Base-by-base conservation (phyloP, 2,797 vertebrate genomes). In the Phyllotis vaccarum region DNA sequence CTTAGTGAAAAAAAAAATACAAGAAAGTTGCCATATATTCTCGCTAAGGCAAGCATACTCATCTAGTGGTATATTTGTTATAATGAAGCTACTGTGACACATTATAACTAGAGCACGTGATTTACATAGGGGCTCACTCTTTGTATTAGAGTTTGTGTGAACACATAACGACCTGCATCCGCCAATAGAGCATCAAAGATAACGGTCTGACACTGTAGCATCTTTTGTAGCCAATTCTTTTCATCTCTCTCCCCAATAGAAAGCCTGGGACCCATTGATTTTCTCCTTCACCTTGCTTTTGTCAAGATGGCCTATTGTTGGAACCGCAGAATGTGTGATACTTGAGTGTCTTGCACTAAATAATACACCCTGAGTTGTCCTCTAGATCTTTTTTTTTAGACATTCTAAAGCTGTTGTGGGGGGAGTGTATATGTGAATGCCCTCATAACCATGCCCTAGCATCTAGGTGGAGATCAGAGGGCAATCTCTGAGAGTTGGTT, bases 21-120 rank as follows among this genome's bases (percentile, higher is more conserved):
- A 43, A 46, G 56, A 49, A 62, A 68, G 52, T 81, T 93, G 3
- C 9, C 64, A 75, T 0, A 27, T 24, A 58, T 16, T 1, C 7
- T 0, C 2, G 0, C 22, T 22, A 8, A 52, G 22, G 0, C 29
- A 60, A 12, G 29, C 1, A 22, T 10, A 75, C 6, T 6, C 17
- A 43, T 19, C 78, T 76, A 87, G 10, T 37, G 22, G 27, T 37
- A 29, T 8, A 24, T 68, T 46, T 79, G 56, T 83, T 74, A 88
- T 19, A 29, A 0, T 40, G 29, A 68, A 17, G 17, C 66, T 86
- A 21, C 49, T 56, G 5, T 40, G n/a, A 19, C 11, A 89, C 21
- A 12, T 66, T 29, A 29, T 56, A 31, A 13, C 46, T n/a, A 37
- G 2, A 34, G 6, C 8, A 6, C 6, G 10, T 34, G 13, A 27